phyloP scores from a whole-genome alignment of 2,797 vertebrate species.

The Enteromius afrohamiltoni region DNA sequence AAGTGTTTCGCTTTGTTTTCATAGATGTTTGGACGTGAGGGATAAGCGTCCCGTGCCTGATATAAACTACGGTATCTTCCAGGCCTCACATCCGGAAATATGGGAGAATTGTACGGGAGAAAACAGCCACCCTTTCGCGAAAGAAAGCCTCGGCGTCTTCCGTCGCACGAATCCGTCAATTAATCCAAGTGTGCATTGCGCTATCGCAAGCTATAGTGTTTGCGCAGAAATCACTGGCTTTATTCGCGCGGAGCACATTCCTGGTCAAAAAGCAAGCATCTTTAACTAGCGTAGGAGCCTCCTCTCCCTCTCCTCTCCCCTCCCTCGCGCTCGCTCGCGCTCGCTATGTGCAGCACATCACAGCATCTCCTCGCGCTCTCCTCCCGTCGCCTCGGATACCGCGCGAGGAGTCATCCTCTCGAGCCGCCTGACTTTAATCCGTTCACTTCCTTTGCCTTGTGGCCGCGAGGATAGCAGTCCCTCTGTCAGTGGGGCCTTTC shows the following conservation, averaged over 20 bases:
- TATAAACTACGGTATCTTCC: constrained; percentile 58
- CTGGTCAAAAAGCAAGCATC: constrained; percentile 73
- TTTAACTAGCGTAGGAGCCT: constrained; percentile 67
- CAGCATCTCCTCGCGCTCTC: constrained; percentile 67
- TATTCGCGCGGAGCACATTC: constrained; percentile 26
- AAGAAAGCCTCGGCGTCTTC: constrained; percentile 34
- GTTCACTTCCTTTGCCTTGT: neutral
- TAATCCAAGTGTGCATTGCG: constrained; percentile 24
- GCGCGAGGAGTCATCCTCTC: constrained; percentile 29
- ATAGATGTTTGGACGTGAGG: neutral
- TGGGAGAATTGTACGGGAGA: constrained; percentile 56
- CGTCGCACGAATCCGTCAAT: constrained; percentile 28
- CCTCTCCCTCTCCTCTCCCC: constrained; percentile 55
- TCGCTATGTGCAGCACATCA: constrained; percentile 67
- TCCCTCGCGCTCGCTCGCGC: constrained; percentile 63
- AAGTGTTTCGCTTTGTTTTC: constrained; percentile 15
- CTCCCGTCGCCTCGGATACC: constrained; percentile 52
- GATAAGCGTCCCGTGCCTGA: constrained; percentile 25
- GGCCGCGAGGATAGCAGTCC: constrained; percentile 15
- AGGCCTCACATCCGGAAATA: constrained; percentile 75
- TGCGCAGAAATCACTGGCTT: constrained; percentile 20
- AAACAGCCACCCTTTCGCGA: constrained; percentile 56
- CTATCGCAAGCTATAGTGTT: constrained; percentile 31
- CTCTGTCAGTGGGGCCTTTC: constrained; percentile 55
- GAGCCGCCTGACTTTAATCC: constrained; percentile 14